A percentile compares a stretch with the other conserved stretches of the same genome.
Conservation (phyloP, 2,888 invertebrate species). For the Amaurobius ferox region DNA sequence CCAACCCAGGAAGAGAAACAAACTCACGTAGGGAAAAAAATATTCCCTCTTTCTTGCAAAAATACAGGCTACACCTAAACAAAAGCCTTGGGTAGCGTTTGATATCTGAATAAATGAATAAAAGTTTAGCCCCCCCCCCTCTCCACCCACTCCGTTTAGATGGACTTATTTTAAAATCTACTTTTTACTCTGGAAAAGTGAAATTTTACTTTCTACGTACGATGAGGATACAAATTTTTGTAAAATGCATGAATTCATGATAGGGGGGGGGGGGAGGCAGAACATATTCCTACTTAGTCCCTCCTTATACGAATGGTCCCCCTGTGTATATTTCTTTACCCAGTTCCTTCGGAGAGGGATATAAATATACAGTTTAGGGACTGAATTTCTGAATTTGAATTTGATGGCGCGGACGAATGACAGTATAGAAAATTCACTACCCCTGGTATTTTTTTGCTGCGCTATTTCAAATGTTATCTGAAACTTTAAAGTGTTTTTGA, state of each 20-base stretch:
- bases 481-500: slow-evolving; percentile 72
- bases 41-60: slow-evolving; percentile 37
- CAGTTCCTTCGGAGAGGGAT: slow-evolving; percentile 12
- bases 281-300: slow-evolving; percentile 34
- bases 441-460: slow-evolving; percentile 28
- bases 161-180: slow-evolving; percentile 70
- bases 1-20: not conserved
- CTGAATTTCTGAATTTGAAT: slow-evolving; percentile 56
- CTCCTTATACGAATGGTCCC: slow-evolving; percentile 39
- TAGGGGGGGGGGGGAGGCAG: slow-evolving; percentile 18
- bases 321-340: slow-evolving; percentile 66
- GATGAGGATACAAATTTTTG: slow-evolving; percentile 67
- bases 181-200: slow-evolving; percentile 69
- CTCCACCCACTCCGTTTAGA: slow-evolving; percentile 36
- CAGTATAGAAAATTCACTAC: slow-evolving; percentile 44
- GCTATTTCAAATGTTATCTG: slow-evolving; percentile 68
- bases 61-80: slow-evolving; percentile 69
- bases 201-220: slow-evolving; percentile 60
- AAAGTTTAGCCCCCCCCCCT: slow-evolving; percentile 44
- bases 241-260: slow-evolving; percentile 69
- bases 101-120: slow-evolving; percentile 71
- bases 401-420: slow-evolving; percentile 62
- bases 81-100: slow-evolving; percentile 65
- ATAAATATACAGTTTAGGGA: slow-evolving; percentile 36
- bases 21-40: slow-evolving; percentile 30